Base-by-base conservation (phyloP, 1,140 invertebrate genomes). In the Drosophila parvula region DNA sequence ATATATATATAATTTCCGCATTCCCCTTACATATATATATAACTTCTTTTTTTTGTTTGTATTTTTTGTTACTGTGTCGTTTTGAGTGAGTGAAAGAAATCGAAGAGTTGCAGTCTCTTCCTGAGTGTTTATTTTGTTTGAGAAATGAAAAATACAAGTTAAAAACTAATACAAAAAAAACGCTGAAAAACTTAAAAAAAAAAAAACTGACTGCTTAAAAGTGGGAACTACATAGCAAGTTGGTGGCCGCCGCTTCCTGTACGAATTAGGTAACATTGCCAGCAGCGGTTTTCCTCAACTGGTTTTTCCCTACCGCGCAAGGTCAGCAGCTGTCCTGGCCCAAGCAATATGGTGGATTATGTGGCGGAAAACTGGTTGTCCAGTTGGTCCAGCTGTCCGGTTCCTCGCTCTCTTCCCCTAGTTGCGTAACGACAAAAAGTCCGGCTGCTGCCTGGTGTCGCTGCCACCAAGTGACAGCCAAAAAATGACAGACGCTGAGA, bases 231-330 rank as follows among this genome's bases (percentile, higher is more conserved):
- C n/a, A n/a, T n/a, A 18, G 48, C 48, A 51, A 28, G 48, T 51
- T 34, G 48, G 30, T 34, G 48, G 30, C 28, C 7, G 34, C 36
- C 18, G 53, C 53, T 73, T 73, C 69, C 69, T 73, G 69, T 50
- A 50, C 67, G 73, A 86, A 88, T 88, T 88, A 89, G 83, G 84
- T 88, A 86, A 86, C 75, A 86, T 73, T 53, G 63, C 22, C 65
- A 57, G 65, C 65, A 47, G 65, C 41, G 61, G 65, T 62, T 84
- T 83, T 83, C 38, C 65, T 16, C 77, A 77, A 80, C 81, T 69
- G 77, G 73, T 77, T 84, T 83, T 30, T 47, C 57, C 44, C 43
- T 63, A 50, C 38, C 70, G 40, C 59, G 81, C 81, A 84, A 84
- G 81, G 81, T 84, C 81, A 84, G 59, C 63, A 28, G 47, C 79